A percentile compares a stretch with the other conserved stretches of the same genome.
These are phyloP conservation scores for Drosophila leonis DNA, from an alignment of 2,888 invertebrate genomes.

Conservation along the genomic window DNA sequence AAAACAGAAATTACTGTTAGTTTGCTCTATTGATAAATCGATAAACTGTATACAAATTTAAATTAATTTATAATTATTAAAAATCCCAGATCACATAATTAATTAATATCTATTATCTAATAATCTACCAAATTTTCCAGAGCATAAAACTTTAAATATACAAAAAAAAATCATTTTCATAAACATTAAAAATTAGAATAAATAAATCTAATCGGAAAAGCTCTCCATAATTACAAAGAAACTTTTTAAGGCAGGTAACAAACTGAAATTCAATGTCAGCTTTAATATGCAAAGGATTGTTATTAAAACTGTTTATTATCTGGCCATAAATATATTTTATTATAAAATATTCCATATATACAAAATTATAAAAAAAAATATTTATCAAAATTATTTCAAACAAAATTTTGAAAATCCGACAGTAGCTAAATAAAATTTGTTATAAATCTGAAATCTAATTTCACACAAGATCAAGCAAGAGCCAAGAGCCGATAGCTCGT, in stretches of 20 bases:
- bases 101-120: no score
- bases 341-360: background rate
- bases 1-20: background rate
- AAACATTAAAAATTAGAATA: no score
- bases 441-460: slow-evolving; percentile 16
- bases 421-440: slow-evolving; percentile 4
- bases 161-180: no score
- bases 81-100: no score
- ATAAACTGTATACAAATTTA: background rate
- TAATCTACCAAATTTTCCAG: no score
- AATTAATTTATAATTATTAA: no score
- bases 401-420: background rate
- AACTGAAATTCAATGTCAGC: background rate
- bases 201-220: no score
- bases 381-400: background rate
- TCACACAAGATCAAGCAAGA: slow-evolving; percentile 37
- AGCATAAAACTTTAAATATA: no score
- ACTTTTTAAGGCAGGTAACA: background rate
- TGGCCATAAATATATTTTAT: no score
- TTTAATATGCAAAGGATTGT: no score
- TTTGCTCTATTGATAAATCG: background rate
- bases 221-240: no score
- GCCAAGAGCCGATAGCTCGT: slow-evolving; percentile 26
- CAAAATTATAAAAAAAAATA: background rate
- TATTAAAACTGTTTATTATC: no score